Conservation (phyloP, 1,140 invertebrate species). For the Neodiprion lecontei region DNA sequence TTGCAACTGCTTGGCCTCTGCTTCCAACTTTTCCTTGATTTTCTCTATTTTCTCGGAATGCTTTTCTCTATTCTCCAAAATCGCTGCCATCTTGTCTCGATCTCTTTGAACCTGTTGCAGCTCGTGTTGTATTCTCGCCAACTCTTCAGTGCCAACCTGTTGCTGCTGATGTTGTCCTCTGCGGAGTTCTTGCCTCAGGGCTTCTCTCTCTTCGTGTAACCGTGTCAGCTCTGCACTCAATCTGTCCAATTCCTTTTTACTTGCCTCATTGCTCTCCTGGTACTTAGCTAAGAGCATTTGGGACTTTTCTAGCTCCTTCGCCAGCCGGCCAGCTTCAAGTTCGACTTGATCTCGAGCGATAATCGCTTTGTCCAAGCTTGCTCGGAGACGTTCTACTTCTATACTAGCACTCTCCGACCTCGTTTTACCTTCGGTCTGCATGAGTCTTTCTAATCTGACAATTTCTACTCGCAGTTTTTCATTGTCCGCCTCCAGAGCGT, state of each 20-base stretch:
- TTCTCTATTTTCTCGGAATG: slow-evolving; percentile 84
- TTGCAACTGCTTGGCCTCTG: slow-evolving; percentile 83
- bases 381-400: slow-evolving; percentile 83
- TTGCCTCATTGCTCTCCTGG: slow-evolving; percentile 79
- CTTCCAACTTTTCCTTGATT: slow-evolving; percentile 81
- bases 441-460: slow-evolving; percentile 73
- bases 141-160: slow-evolving; percentile 61
- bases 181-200: slow-evolving; percentile 71
- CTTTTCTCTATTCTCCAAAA: slow-evolving; percentile 76
- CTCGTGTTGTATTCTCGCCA: slow-evolving; percentile 73
- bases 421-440: slow-evolving; percentile 61
- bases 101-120: slow-evolving; percentile 73
- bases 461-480: slow-evolving; percentile 75
- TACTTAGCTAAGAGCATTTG: slow-evolving; percentile 82
- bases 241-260: slow-evolving; percentile 83
- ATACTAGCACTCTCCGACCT: slow-evolving; percentile 62
- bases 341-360: slow-evolving; percentile 81
- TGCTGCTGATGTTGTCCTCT: slow-evolving; percentile 73
- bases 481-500: slow-evolving; percentile 77
- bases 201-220: slow-evolving; percentile 80
- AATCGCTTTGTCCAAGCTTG: slow-evolving; percentile 85
- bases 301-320: slow-evolving; percentile 86
- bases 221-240: slow-evolving; percentile 80
- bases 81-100: slow-evolving; percentile 75
- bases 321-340: slow-evolving; percentile 81